These are phyloP conservation scores for Antechinus stuartii DNA, from an alignment of 2,113 vertebrate species.

Conservation along the genomic window DNA sequence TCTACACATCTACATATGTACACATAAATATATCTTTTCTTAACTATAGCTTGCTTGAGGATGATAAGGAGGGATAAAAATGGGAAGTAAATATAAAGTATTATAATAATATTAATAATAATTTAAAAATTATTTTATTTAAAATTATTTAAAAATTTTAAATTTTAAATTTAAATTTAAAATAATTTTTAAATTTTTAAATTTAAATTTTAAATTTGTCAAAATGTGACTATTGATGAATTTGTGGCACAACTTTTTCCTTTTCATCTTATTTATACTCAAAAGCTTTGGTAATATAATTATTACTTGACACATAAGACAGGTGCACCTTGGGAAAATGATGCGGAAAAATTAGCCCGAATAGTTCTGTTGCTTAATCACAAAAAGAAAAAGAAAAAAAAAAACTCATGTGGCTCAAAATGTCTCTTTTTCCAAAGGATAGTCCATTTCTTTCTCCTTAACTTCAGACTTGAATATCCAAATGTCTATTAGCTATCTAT, in stretches of 20 bases:
- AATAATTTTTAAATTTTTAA: neutral
- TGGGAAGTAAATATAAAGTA: too few species aligned
- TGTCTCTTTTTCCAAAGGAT: neutral
- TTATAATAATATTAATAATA: too few species aligned
- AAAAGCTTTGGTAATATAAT: neutral
- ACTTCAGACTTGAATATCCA: neutral
- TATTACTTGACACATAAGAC: neutral
- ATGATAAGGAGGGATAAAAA: too few species aligned
- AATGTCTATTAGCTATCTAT: neutral
- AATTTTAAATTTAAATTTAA: too few species aligned
- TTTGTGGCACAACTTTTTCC: neutral
- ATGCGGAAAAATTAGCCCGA: neutral
- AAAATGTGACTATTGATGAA: neutral
- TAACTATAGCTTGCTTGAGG: too few species aligned
- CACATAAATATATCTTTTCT: too few species aligned
- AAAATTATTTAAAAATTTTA: too few species aligned
- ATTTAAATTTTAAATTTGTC: too few species aligned
- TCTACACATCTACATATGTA: too few species aligned
- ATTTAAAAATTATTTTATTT: too few species aligned
- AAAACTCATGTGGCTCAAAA: neutral
- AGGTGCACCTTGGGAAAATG: neutral
- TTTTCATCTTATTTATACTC: neutral
- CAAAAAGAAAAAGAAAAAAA: neutral
- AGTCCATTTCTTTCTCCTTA: neutral
- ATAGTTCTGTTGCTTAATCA: too few species aligned